Base-by-base conservation (phyloP, 1,140 invertebrate genomes). In the Rhizoglyphus robini region DNA sequence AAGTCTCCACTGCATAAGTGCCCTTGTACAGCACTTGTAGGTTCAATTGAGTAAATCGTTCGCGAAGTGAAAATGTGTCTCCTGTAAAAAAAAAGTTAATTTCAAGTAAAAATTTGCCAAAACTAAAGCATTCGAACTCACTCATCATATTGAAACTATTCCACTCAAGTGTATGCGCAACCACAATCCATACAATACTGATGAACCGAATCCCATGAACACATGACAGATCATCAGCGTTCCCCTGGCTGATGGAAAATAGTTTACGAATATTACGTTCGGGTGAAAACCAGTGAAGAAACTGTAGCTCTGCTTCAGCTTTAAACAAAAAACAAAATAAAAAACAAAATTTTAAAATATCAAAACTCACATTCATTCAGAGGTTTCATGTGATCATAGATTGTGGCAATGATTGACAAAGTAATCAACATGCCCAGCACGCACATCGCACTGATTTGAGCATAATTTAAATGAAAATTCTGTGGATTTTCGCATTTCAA, bases 61-160 rank as follows among this genome's bases (percentile, higher is more conserved):
- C 18, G 13, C 18, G 27, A 31, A 11, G 3, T 20, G 46, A 36
- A 36, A 20, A 1, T 30, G 18, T 32, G 27, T 4, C 11, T 13
- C 15, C 18, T 23, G n/a, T 32, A 20, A 41, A 64, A 32, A 23
- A 31, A 66, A n/a, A n/a, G n/a, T n/a, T n/a, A n/a, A n/a, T n/a
- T n/a, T n/a, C n/a, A n/a, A 27, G n/a, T n/a, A 49, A 20, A 41
- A 64, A 32, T n/a, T n/a, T n/a, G n/a, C n/a, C n/a, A n/a, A n/a
- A n/a, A n/a, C n/a, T n/a, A n/a, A n/a, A 8, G 23, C 8, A 54
- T 54, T 54, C 15, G 8, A 60, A 23, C 25, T 58, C 59, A 36
- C 48, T 57, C 38, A 51, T 65, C 30, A 49, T 30, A 36, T 47
- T 48, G 31, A 36, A 51, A 84, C n/a, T 88, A 76, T 75, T 88